A percentile compares a stretch with the other conserved stretches of the same genome.
Conservation (phyloP, 2,113 vertebrate genomes). For the Herpailurus yagouaroundi region DNA sequence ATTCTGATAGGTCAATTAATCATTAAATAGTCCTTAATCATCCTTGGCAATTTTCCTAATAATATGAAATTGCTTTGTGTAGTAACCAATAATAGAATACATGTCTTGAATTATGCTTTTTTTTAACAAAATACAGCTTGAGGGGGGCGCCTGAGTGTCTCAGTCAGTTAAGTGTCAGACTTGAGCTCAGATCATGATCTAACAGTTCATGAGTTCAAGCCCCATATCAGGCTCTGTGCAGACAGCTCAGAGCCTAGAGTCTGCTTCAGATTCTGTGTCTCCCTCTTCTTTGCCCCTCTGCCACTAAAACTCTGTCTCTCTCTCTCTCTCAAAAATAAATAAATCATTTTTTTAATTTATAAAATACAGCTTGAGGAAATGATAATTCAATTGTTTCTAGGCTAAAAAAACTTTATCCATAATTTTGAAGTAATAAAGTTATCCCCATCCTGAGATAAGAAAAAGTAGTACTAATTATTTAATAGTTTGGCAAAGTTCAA, state of each 20-base stretch:
- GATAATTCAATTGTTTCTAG: neutral
- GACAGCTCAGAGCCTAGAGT: too few species aligned
- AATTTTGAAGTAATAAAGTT: slow-evolving; percentile 26
- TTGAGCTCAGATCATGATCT: too few species aligned
- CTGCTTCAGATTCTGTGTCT: too few species aligned
- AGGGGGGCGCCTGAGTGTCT: too few species aligned
- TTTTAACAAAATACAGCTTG: too few species aligned
- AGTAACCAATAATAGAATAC: slow-evolving; percentile 18
- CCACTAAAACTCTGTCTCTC: too few species aligned
- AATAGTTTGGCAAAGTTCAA: neutral
- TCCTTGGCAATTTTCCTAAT: slow-evolving; percentile 15
- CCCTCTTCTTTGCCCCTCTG: too few species aligned
- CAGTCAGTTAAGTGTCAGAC: too few species aligned
- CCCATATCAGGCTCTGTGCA: too few species aligned
- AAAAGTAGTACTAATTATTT: slow-evolving; percentile 12
- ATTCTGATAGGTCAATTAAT: slow-evolving; percentile 39
- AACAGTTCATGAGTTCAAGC: too few species aligned
- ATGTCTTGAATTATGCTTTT: slow-evolving; percentile 31
- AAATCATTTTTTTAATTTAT: neutral
- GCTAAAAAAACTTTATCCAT: neutral
- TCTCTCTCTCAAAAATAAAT: too few species aligned
- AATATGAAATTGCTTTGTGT: slow-evolving; percentile 34
- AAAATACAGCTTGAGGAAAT: slow-evolving; percentile 15
- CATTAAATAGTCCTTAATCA: slow-evolving; percentile 35
- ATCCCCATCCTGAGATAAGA: neutral